These are phyloP conservation scores for Allacma fusca DNA, from an alignment of 2,888 invertebrate species.

Conservation along the genomic window DNA sequence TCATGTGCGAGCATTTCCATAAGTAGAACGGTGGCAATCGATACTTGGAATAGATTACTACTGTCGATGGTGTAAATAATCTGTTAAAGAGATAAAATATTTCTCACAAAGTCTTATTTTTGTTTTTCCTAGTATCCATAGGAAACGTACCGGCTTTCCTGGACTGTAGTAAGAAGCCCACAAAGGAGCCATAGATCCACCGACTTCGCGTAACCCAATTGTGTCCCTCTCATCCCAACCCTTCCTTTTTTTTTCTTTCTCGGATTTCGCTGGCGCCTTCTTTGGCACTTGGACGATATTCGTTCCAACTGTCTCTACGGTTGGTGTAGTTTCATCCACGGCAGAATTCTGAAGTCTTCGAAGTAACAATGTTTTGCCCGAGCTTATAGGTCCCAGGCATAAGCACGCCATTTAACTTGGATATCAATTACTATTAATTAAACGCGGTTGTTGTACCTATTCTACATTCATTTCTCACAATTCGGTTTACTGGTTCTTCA, in stretches of 20 bases:
- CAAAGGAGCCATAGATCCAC: constrained; percentile 82
- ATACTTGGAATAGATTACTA: constrained; percentile 85
- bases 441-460: too few relatives aligned
- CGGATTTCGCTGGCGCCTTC: constrained; percentile 63
- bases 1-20: constrained; percentile 81
- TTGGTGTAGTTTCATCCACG: constrained; percentile 76
- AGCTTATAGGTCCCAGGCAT: constrained; percentile 80
- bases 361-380: constrained; percentile 82
- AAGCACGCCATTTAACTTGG: constrained; percentile 70
- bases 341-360: constrained; percentile 75
- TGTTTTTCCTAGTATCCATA: background rate
- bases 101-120: background rate
- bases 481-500: too few relatives aligned
- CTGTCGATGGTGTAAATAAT: constrained; percentile 84
- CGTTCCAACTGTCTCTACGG: constrained; percentile 81
- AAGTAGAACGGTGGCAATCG: constrained; percentile 80
- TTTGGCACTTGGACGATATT: constrained; percentile 74
- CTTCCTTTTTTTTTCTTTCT: constrained; percentile 49
- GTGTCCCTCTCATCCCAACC: constrained; percentile 66
- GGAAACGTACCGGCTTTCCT: constrained; percentile 50
- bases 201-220: constrained; percentile 75
- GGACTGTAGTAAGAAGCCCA: constrained; percentile 77
- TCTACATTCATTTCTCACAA: too few relatives aligned
- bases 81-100: constrained; percentile 58
- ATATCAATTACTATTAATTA: too few relatives aligned